Percentiles rank a stretch among this genome's conserved stretches.
Evolutionary conservation across 2,797 vertebrate species (phyloP).

Genomic region (Halcyon leucocephala): DNA sequence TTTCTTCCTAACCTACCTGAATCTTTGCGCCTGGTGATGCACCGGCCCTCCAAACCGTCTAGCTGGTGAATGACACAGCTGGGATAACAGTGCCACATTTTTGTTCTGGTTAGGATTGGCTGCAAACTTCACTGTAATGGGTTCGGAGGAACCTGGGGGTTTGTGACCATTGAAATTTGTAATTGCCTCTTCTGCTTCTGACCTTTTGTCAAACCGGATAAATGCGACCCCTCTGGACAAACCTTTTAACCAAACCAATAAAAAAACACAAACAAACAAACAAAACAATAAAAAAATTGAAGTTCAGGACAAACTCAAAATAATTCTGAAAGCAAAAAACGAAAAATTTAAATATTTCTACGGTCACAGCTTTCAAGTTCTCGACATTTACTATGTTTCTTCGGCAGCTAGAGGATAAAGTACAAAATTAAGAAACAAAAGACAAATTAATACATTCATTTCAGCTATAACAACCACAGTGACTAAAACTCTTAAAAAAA

Average conservation of each 20-base stretch:
- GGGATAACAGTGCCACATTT: conserved; percentile 94
- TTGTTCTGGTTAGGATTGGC: conserved; percentile 98
- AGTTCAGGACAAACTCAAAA: conserved; percentile 60
- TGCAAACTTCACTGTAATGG: conserved; percentile 97
- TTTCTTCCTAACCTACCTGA: conserved; percentile 86
- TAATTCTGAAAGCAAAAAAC: conserved; percentile 70
- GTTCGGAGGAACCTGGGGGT: conserved; percentile 91
- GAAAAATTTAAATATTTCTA: conserved; percentile 54
- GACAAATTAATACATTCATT: neutral
- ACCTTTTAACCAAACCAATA: conserved; percentile 83
- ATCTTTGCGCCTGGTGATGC: conserved; percentile 97
- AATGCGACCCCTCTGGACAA: conserved; percentile 96
- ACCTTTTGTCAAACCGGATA: conserved; percentile 95
- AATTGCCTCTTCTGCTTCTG: conserved; percentile 97
- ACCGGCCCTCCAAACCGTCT: conserved; percentile 94
- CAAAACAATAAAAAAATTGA: neutral
- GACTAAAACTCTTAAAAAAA: neutral
- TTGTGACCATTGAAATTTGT: conserved; percentile 97
- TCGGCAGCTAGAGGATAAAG: neutral
- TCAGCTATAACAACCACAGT: neutral
- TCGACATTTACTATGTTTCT: neutral
- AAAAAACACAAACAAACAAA: neutral
- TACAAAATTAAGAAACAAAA: conserved; percentile 23
- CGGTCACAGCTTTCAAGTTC: conserved; percentile 30
- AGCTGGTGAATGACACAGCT: conserved; percentile 95